phyloP scores from a whole-genome alignment of 1,140 invertebrate genomes.

The Holotrichia oblita region DNA sequence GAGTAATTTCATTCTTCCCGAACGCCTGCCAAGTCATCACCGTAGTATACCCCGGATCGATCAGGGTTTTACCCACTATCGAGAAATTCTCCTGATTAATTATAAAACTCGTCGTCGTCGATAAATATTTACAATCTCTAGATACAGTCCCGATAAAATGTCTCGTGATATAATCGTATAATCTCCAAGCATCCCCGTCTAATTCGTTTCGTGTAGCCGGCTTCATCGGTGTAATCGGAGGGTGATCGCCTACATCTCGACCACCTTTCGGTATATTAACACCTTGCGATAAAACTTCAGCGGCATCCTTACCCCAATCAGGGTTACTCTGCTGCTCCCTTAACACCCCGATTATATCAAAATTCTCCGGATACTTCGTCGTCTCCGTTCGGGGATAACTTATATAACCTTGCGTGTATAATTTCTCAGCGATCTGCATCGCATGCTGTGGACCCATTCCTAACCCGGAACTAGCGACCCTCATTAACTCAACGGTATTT shows the following conservation, averaged over 20 bases:
- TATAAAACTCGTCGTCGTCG: constrained; percentile 82
- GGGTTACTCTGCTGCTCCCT: constrained; percentile 75
- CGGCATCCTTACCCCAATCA: constrained; percentile 82
- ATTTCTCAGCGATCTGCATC: constrained; percentile 92
- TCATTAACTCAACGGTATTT: constrained; percentile 97
- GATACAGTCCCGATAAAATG: constrained; percentile 96
- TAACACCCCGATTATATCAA: constrained; percentile 84
- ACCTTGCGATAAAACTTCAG: constrained; percentile 67
- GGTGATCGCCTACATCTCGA: constrained; percentile 97
- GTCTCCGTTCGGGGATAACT: constrained; percentile 97
- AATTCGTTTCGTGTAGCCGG: constrained; percentile 76
- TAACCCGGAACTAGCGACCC: constrained; percentile 91
- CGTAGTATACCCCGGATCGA: constrained; percentile 93
- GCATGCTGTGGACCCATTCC: constrained; percentile 96
- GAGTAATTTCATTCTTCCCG: constrained; percentile 83
- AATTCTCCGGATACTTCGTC: constrained; percentile 95
- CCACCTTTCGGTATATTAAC: constrained; percentile 90
- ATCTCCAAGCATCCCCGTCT: constrained; percentile 88
- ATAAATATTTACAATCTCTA: constrained; percentile 87
- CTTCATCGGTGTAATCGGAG: constrained; percentile 99
- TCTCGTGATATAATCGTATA: constrained; percentile 97
- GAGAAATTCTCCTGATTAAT: constrained; percentile 89
- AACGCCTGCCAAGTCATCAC: constrained; percentile 94
- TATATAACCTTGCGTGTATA: constrained; percentile 95
- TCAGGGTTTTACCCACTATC: constrained; percentile 82